phyloP scores from a whole-genome alignment of 53 echinoderm and acorn worm genomes.

The Zoroaster sp. region DNA sequence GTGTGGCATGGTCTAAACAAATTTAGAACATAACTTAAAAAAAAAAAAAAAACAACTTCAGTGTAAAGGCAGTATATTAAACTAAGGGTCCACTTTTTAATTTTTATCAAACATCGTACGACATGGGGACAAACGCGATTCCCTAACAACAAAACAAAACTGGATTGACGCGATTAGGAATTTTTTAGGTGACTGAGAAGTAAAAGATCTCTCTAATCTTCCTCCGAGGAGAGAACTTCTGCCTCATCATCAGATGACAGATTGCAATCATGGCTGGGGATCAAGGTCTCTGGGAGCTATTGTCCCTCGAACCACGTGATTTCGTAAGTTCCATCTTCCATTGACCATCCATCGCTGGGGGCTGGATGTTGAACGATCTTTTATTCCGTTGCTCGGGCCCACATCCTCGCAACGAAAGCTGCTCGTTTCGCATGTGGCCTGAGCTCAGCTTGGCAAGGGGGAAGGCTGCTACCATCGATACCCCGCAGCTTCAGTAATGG shows the following conservation, averaged over 20 bases:
- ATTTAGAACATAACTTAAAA: too few relatives aligned
- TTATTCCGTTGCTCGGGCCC: not conserved
- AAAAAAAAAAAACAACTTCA: too few relatives aligned
- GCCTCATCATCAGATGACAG: not conserved
- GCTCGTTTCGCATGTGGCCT: not conserved
- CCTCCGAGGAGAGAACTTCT: not conserved
- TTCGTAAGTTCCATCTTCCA: not conserved
- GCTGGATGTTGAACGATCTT: not conserved
- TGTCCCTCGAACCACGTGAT: not conserved
- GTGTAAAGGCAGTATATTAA: too few relatives aligned
- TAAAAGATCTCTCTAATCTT: not conserved
- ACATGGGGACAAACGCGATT: too few relatives aligned
- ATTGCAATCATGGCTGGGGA: not conserved
- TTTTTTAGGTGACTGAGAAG: too few relatives aligned
- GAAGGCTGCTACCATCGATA: not conserved
- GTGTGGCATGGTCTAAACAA: too few relatives aligned
- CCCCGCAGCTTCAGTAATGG: slow-evolving; percentile 5
- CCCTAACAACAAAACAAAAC: too few relatives aligned
- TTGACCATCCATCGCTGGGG: not conserved
- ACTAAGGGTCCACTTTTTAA: too few relatives aligned
- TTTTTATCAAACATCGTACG: too few relatives aligned
- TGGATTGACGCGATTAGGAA: too few relatives aligned
- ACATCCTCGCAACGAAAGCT: slow-evolving; percentile 25
- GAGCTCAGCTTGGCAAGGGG: slow-evolving; percentile 11
- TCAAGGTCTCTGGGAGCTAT: not conserved